Evolutionary conservation across 1,140 invertebrate species (phyloP), one percentile per base, ranked within the genome.

Genomic region (Pseudoatta argentina): DNA sequence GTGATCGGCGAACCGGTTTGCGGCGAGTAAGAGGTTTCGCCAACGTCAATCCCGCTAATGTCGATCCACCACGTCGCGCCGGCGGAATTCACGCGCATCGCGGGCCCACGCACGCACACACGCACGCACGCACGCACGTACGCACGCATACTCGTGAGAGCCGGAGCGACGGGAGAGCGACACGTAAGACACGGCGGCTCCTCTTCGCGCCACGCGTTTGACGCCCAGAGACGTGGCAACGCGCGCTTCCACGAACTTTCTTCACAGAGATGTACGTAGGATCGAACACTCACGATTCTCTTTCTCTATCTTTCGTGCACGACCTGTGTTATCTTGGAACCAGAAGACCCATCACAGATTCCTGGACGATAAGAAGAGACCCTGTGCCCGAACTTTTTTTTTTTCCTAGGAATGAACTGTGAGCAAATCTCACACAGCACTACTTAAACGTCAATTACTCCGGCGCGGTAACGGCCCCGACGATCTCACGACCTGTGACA

Each of bases 211-310:
- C 66, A 44, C 78, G 34, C 66, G 66, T 51, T 72, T 34, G 51
- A 30, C 67, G 67, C 67, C 55, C 39, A 24, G 57, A 78, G 72
- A 83, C 79, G 79, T 83, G 79, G 79, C 79, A 83, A 4, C 57
- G 24, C 24, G 24, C 24, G 67, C 55, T 83, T 73, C 69, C n/a
- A 21, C 24, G 27, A 73, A 34, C 69, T 61, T 61, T 73, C 57
- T 30, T 48, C 55, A 51, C 79, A 51, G 39, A 51, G 12, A 34
- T 16, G 30, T 18, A 53, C n/a, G 18, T 48, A 51, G n/a, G 24
- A 83, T 73, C 27, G 69, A 73, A 27, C 69, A 75, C 27, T 83
- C 55, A 75, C 69, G 39, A n/a, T 72, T 61, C 51, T n/a, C 51
- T 10, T 8, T 39, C 18, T 44, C 10, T 66, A 39, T 73, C 27